Evolutionary conservation across 2,797 vertebrate genomes (phyloP).

Genomic region (Ciconia nigra): DNA sequence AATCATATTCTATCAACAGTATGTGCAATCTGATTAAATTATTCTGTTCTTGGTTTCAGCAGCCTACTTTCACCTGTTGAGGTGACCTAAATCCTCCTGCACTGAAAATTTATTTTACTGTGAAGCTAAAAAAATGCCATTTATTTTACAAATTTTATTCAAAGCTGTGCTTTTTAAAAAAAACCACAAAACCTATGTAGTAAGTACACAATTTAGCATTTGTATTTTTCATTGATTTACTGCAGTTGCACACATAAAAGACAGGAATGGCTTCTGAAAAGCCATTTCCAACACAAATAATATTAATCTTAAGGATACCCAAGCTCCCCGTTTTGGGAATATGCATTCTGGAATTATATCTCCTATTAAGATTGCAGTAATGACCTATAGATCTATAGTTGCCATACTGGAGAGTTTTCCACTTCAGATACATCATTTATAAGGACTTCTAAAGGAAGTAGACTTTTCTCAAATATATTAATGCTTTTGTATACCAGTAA

Average conservation of each 20-base stretch:
- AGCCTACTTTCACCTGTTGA: background rate
- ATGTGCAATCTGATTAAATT: background rate
- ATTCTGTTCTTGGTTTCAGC: background rate
- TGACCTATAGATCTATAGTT: background rate
- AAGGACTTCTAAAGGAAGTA: background rate
- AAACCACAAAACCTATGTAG: accelerated
- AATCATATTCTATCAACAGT: background rate
- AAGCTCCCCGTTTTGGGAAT: background rate
- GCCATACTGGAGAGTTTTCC: background rate
- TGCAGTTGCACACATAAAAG: background rate
- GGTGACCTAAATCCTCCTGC: background rate
- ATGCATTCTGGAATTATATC: background rate
- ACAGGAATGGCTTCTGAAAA: background rate
- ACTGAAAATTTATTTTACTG: background rate
- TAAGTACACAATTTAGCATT: background rate
- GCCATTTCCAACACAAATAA: background rate
- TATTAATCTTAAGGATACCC: background rate
- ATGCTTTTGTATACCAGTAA: background rate
- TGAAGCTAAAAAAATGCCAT: background rate
- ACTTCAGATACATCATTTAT: background rate
- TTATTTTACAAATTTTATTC: background rate
- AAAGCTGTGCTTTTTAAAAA: background rate
- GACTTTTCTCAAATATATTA: background rate
- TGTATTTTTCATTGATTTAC: background rate
- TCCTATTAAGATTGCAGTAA: background rate